These are phyloP conservation scores for Brenthis daphne DNA, from an alignment of 2,888 invertebrate species.

Conservation along the genomic window DNA sequence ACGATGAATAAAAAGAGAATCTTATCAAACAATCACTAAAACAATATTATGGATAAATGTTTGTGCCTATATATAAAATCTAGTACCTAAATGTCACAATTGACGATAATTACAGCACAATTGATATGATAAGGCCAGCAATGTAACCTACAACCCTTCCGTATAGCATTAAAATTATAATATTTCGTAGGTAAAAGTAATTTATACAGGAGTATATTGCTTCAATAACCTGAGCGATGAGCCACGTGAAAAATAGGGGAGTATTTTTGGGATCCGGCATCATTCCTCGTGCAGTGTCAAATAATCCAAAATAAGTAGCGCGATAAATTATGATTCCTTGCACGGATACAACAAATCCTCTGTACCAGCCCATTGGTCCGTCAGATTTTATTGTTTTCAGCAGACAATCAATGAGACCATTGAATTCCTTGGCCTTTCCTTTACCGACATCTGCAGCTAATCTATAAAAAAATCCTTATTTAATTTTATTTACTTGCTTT, in stretches of 20 bases:
- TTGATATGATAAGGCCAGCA: too few relatives aligned
- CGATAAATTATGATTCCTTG: constrained; percentile 98
- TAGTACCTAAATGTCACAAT: too few relatives aligned
- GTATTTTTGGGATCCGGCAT: constrained; percentile 95
- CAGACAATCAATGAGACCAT: constrained; percentile 92
- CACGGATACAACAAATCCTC: constrained; percentile 96
- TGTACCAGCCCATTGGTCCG: constrained; percentile 91
- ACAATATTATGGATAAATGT: too few relatives aligned
- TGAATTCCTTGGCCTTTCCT: constrained; percentile 84
- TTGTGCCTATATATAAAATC: too few relatives aligned
- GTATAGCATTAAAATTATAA: neutral
- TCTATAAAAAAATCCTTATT: constrained; percentile 46
- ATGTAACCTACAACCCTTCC: too few relatives aligned
- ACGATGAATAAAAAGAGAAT: too few relatives aligned
- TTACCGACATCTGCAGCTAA: constrained; percentile 92
- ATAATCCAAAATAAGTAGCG: constrained; percentile 96
- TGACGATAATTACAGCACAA: too few relatives aligned
- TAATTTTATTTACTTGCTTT: neutral
- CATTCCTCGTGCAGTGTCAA: constrained; percentile 95
- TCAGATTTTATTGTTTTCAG: constrained; percentile 91
- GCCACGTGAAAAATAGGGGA: constrained; percentile 93
- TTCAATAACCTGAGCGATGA: constrained; percentile 87
- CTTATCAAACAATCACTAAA: too few relatives aligned
- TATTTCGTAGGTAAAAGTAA: neutral
- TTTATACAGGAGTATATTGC: neutral